phyloP scores from a whole-genome alignment of 2,888 invertebrate genomes.

The Lasioglossum marginatum region DNA sequence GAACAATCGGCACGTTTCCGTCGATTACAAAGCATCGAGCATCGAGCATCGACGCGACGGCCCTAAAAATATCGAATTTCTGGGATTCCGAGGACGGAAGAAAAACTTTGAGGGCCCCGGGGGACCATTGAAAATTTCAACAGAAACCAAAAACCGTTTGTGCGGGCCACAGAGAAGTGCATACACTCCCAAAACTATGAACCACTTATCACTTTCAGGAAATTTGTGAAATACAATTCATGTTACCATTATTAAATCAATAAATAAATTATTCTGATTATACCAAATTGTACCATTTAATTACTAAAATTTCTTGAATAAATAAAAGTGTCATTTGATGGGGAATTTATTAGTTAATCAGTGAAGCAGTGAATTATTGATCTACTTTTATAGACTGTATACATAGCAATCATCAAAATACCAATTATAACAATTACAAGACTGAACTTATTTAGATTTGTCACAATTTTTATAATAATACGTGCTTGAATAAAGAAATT shows the following conservation, averaged over 20 bases:
- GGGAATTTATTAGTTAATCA: not conserved
- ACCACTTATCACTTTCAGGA: not conserved
- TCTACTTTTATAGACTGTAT: too few species aligned
- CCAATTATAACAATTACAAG: too few species aligned
- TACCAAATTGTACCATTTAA: not conserved
- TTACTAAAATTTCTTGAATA: not conserved
- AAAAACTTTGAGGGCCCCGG: not conserved
- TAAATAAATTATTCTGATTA: not conserved
- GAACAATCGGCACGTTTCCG: not conserved
- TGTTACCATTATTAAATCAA: not conserved
- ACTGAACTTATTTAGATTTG: too few species aligned
- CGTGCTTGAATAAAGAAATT: too few species aligned
- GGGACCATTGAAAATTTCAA: not conserved
- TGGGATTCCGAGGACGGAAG: not conserved
- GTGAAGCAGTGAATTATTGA: not conserved
- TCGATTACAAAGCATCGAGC: conserved; percentile 6
- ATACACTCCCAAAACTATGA: not conserved
- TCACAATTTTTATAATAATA: too few species aligned
- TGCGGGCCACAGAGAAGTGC: not conserved
- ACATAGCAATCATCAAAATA: too few species aligned
- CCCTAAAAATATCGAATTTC: conserved; percentile 20
- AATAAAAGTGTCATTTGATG: not conserved
- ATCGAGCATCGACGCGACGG: not conserved
- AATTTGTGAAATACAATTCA: not conserved
- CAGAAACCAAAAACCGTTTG: conserved; percentile 12